Evolutionary conservation across 2,797 vertebrate genomes (phyloP), one percentile per base, ranked within the genome.

Genomic region (Lithobates pipiens): DNA sequence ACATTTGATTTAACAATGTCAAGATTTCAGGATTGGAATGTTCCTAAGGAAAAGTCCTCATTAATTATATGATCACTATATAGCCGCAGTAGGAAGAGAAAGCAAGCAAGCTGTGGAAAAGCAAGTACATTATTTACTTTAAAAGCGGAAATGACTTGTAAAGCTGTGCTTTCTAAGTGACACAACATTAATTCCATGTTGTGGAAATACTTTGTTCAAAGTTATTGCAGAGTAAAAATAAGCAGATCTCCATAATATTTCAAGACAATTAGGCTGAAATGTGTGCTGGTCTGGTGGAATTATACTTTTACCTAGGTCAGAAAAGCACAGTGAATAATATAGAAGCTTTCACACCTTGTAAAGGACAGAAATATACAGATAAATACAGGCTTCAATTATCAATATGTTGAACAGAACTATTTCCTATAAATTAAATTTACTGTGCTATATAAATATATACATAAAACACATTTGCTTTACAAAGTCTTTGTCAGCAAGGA

Each of bases 1-100:
- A 73, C 36, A 42, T 81, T 63, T 81, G 29, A 72, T 72, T 69
- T 73, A 81, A 81, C 79, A 72, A 81, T 61, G 69, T 72, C 79
- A 81, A 81, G 69, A 81, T 81, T 81, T 32, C 21, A 42, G 23
- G 72, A 21, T 42, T 61, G 50, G 69, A 72, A 81, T 72, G 44
- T 63, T 73, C 69, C 11, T 80, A 54, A 2, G 57, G 77, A 80
- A 71, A 71, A 16, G 6, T 80, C 44, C 29, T 16, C 78, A 25
- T 16, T 61, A 73, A 73, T 73, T 61, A 21, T 63, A 9, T 57
- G n/a, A 61, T 57, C 27, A 13, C 13, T 23, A 70, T 23, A 46
- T 50, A 57, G 36, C 23, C 27, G 36, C 50, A 39, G 29, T 18
- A 72, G 18, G n/a, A 46, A 71, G 36, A 39, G 25, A 27, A 72